Percentiles rank a stretch among this genome's conserved stretches.
phyloP scores from a whole-genome alignment of 2,113 vertebrate species.

The Calyptomena viridis region DNA sequence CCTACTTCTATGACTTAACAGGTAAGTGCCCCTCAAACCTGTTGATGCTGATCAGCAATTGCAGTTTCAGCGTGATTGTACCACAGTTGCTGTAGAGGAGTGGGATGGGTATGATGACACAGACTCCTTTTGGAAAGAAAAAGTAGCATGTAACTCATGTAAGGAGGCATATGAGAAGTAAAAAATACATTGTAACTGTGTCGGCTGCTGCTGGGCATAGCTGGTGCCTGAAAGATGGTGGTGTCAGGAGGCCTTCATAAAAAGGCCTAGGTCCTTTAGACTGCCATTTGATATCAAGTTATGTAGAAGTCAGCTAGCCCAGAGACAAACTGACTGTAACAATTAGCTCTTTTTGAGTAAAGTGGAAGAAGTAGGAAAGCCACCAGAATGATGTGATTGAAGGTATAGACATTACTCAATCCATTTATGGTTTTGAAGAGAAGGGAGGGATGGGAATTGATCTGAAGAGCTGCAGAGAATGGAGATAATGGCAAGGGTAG shows the following conservation, averaged over 20 bases:
- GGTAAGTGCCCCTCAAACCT: slow-evolving; percentile 68
- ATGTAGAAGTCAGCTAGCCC: not conserved
- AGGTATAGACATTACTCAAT: not conserved
- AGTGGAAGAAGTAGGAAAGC: not conserved
- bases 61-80: not conserved
- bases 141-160: not conserved
- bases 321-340: not conserved
- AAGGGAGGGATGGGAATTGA: not conserved
- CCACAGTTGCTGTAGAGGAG: not conserved
- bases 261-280: not conserved
- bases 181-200: not conserved
- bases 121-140: not conserved
- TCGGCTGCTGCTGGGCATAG: not conserved
- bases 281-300: not conserved
- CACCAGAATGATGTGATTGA: not conserved
- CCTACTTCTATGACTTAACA: slow-evolving; percentile 90
- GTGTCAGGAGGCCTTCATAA: not conserved
- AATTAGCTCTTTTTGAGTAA: not conserved
- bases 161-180: not conserved
- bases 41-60: not conserved
- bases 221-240: not conserved
- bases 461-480: not conserved
- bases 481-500: not conserved
- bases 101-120: not conserved
- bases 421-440: not conserved